Percentiles rank a stretch among this genome's conserved stretches.
phyloP scores from a whole-genome alignment of 1,140 invertebrate species.

The Protaetia brevitarsis region DNA sequence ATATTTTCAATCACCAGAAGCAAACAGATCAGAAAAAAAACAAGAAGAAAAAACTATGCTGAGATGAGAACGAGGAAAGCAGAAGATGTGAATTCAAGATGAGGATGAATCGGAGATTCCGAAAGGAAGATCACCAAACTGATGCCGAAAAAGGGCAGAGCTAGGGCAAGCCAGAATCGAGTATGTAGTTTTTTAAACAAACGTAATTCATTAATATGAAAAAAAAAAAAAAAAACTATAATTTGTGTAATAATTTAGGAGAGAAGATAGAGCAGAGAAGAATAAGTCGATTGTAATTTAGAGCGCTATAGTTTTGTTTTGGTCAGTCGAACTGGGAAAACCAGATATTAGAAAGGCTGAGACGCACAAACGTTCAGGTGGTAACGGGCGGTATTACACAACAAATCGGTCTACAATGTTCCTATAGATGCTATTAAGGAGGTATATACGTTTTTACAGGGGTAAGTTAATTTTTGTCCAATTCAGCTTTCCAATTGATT shows the following conservation, averaged over 20 bases:
- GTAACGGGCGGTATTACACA: conserved; percentile 99
- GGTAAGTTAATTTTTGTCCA: conserved; percentile 54
- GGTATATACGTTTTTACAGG: conserved; percentile 91
- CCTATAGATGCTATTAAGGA: conserved; percentile 94
- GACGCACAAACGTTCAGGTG: conserved; percentile 95
- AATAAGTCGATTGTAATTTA: conserved; percentile 75
- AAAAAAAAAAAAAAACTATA: too few species aligned
- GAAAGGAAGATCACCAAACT: conserved; percentile 53
- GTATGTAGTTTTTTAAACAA: conserved; percentile 47
- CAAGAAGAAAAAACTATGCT: conserved; percentile 40
- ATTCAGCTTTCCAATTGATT: neutral
- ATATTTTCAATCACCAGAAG: conserved; percentile 50
- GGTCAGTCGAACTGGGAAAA: conserved; percentile 99
- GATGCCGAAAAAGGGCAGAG: conserved; percentile 64
- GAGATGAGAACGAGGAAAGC: conserved; percentile 50
- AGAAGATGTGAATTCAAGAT: conserved; percentile 52
- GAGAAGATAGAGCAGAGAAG: conserved; percentile 79
- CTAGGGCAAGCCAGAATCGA: conserved; percentile 66
- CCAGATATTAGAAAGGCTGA: conserved; percentile 95
- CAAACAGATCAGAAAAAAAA: conserved; percentile 38
- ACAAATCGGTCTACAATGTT: conserved; percentile 99
- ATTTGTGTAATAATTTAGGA: conserved; percentile 54
- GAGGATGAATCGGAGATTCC: conserved; percentile 44
- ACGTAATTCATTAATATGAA: too few species aligned
- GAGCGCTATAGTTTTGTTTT: conserved; percentile 94